Evolutionary conservation across 2,888 invertebrate species (phyloP).

Genomic region (Sicus ferrugineus): DNA sequence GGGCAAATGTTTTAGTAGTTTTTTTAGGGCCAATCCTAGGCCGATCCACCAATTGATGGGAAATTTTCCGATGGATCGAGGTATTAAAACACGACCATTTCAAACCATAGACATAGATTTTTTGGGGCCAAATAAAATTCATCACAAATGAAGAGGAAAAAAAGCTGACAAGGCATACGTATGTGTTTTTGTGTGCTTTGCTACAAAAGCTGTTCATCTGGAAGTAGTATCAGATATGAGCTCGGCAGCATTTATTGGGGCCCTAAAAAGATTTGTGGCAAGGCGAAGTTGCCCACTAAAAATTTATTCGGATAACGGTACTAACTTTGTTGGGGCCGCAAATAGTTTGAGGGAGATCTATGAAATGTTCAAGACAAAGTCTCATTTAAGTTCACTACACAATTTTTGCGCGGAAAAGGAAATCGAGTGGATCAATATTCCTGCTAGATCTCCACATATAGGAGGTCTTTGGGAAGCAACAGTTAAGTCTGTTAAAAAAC

Average conservation of each 20-base stretch:
- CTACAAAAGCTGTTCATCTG: not conserved
- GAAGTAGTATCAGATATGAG: conserved; percentile 6
- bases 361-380: not conserved
- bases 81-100: not conserved
- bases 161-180: not conserved
- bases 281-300: conserved; percentile 1
- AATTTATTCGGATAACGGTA: conserved; percentile 15
- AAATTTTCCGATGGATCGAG: not conserved
- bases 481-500: not conserved
- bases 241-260: not conserved
- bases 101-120: not conserved
- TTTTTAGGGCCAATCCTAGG: not conserved
- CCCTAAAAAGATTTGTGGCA: not conserved
- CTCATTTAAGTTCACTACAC: not conserved
- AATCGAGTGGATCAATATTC: conserved; percentile 4
- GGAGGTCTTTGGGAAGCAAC: conserved; percentile 2
- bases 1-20: not conserved
- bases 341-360: conserved; percentile 6
- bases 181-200: conserved; percentile 3
- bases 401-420: not conserved
- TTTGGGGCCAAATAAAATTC: conserved; percentile 2
- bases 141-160: not conserved
- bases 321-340: conserved; percentile 15
- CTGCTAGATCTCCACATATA: conserved; percentile 6
- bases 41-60: not conserved